Evolutionary conservation across 1,140 invertebrate genomes (phyloP).

Genomic region (Psix sp.): DNA sequence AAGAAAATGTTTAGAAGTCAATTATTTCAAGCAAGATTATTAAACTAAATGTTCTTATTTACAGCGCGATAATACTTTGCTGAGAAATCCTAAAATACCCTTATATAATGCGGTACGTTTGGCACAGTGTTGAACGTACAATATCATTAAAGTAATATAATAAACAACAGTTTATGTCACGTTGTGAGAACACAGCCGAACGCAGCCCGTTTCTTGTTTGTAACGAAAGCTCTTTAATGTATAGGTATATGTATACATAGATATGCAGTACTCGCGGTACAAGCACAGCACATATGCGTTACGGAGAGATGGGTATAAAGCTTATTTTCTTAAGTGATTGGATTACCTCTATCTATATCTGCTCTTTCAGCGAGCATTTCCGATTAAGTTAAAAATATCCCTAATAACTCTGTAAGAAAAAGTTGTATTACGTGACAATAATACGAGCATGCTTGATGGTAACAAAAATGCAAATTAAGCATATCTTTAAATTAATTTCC

Average conservation of each 20-base stretch:
- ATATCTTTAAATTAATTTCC: constrained; percentile 31
- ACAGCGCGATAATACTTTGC: constrained; percentile 32
- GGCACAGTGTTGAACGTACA: constrained; percentile 40
- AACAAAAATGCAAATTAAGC: constrained; percentile 30
- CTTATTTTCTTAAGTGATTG: constrained; percentile 66
- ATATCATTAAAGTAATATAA: constrained; percentile 64
- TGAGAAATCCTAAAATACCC: constrained; percentile 48
- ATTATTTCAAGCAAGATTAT: constrained; percentile 36
- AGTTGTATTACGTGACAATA: constrained; percentile 39
- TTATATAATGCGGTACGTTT: constrained; percentile 57
- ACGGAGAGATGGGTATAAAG: constrained; percentile 56
- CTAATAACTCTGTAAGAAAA: constrained; percentile 25
- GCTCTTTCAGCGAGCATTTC: constrained; percentile 32
- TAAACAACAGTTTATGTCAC: constrained; percentile 66
- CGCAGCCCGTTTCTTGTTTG: constrained; percentile 32
- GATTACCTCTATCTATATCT: constrained; percentile 54
- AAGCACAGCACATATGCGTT: constrained; percentile 49
- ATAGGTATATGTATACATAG: constrained; percentile 38
- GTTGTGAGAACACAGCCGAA: constrained; percentile 51
- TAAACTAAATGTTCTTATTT: constrained; percentile 43
- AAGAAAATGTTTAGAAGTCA: constrained; percentile 26
- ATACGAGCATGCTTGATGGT: constrained; percentile 9
- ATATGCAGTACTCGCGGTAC: constrained; percentile 26
- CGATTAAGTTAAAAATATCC: constrained; percentile 45
- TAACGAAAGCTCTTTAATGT: constrained; percentile 25